A percentile compares a stretch with the other conserved stretches of the same genome.
Evolutionary conservation across 2,797 vertebrate genomes (phyloP).

Genomic region (Notolepis coatsorum): DNA sequence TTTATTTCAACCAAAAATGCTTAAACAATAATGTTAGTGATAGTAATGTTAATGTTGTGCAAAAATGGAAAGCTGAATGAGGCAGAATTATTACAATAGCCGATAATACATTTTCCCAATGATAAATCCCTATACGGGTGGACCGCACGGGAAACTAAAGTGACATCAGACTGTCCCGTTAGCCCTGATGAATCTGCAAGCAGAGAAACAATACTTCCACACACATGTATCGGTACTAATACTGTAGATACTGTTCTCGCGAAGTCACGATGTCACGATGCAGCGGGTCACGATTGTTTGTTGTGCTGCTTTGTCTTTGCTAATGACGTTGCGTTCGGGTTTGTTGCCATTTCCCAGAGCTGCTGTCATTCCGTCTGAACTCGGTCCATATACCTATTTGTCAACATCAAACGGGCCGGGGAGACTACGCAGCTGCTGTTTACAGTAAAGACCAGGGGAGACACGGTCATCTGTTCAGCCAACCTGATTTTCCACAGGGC

Average conservation of each 20-base stretch:
- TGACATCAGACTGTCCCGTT: slow-evolving; percentile 39
- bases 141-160: too few relatives aligned
- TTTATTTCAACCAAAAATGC: too few relatives aligned
- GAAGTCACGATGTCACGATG: slow-evolving; percentile 41
- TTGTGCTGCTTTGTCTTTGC: slow-evolving; percentile 49
- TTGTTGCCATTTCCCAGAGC: slow-evolving; percentile 32
- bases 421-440: slow-evolving; percentile 38
- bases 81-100: too few relatives aligned
- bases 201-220: slow-evolving; percentile 7
- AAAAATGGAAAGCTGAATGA: neutral
- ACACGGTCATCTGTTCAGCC: slow-evolving; percentile 50
- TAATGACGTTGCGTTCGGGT: slow-evolving; percentile 55
- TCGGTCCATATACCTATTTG: slow-evolving; percentile 24
- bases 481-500: slow-evolving; percentile 49
- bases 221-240: slow-evolving; percentile 54
- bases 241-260: slow-evolving; percentile 48
- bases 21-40: too few relatives aligned
- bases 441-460: slow-evolving; percentile 60
- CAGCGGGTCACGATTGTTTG: slow-evolving; percentile 42
- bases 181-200: slow-evolving; percentile 15
- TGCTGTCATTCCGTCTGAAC: slow-evolving; percentile 55
- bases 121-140: too few relatives aligned
- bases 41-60: too few relatives aligned
- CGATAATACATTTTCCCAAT: too few relatives aligned
- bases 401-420: slow-evolving; percentile 37